phyloP scores from a whole-genome alignment of 2,113 vertebrate species.

The Oncorhynchus kisutch region DNA sequence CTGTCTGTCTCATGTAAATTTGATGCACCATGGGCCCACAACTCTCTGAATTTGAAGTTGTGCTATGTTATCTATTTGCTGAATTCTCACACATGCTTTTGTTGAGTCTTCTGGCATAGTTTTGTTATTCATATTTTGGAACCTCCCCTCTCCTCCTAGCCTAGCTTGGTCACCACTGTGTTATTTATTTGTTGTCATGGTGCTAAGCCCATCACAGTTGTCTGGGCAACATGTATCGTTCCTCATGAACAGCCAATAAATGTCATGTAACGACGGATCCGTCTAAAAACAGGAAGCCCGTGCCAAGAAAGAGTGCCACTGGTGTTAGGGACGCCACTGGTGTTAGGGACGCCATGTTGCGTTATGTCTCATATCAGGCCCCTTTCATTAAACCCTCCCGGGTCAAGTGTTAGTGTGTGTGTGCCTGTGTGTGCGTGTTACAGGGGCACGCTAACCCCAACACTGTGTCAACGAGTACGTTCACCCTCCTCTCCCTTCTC shows the following conservation, averaged over 20 bases:
- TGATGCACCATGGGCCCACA: too few relatives aligned
- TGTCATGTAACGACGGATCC: conserved; percentile 60
- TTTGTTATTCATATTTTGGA: conserved; percentile 35
- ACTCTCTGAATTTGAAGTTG: too few relatives aligned
- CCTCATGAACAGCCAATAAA: conserved; percentile 64
- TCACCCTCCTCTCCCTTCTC: conserved; percentile 12
- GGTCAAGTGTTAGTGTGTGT: neutral
- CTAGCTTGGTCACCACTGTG: conserved; percentile 41
- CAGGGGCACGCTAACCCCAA: neutral
- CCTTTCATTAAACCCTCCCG: conserved; percentile 18
- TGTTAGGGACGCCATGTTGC: conserved; percentile 64
- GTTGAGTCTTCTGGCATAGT: conserved; percentile 26
- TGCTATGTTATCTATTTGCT: neutral
- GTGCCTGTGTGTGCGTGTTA: too few relatives aligned
- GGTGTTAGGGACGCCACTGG: conserved; percentile 63
- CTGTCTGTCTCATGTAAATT: neutral
- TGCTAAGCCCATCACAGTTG: conserved; percentile 61
- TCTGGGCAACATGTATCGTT: conserved; percentile 60
- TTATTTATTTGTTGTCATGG: conserved; percentile 69
- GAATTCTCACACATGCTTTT: conserved; percentile 30
- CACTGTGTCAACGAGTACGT: conserved; percentile 6
- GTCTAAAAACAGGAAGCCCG: conserved; percentile 60
- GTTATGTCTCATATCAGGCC: conserved; percentile 27
- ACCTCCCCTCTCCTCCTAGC: conserved; percentile 18
- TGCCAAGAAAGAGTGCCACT: conserved; percentile 58